Base-by-base conservation (phyloP, 2,888 invertebrate species). In the Zygaena filipendulae region DNA sequence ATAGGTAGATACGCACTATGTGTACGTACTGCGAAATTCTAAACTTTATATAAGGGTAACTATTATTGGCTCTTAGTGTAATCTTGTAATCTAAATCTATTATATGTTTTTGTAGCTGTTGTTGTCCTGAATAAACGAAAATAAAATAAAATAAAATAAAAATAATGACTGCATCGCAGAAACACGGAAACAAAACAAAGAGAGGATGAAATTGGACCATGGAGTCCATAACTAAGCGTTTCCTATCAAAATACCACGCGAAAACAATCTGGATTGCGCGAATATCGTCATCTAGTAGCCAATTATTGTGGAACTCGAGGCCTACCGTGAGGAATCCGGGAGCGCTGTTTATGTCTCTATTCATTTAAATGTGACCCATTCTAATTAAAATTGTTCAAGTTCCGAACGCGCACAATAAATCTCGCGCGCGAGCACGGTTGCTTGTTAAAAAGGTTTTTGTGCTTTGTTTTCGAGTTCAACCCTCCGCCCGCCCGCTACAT, bases 321-420 rank as follows among this genome's bases (percentile, higher is more conserved):
- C 5, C 4, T 16, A 16, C 16, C 26, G n/a, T n/a, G 12, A 25
- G 46, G 49, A 45, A 52, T 49, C 34, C 33, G 25, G 21, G 24
- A 29, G 46, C 49, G 47, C 39, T 38, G 35, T 45, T 52, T 52
- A 52, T 50, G 51, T 52, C 51, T 52, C 46, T 49, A 52, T 54
- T 51, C 50, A 51, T 54, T 51, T 51, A 51, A 52, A 45, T 3
- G 23, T 23, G 46, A 42, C 47, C n/a, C 43, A 45, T 47, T 49
- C 54, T 54, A 54, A 54, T 54, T 54, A 54, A 54, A 54, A 54
- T 53, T 52, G 38, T 43, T 51, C 36, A 30, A 40, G 39, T 33
- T 44, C 38, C 43, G 48, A 40, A 43, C 45, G 40, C 43, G 41
- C 39, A 7, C 39, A 43, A 52, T 54, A 54, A 54, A 53, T 54